Conservation (phyloP, 2,113 vertebrate species). For the Myotis davidii region DNA sequence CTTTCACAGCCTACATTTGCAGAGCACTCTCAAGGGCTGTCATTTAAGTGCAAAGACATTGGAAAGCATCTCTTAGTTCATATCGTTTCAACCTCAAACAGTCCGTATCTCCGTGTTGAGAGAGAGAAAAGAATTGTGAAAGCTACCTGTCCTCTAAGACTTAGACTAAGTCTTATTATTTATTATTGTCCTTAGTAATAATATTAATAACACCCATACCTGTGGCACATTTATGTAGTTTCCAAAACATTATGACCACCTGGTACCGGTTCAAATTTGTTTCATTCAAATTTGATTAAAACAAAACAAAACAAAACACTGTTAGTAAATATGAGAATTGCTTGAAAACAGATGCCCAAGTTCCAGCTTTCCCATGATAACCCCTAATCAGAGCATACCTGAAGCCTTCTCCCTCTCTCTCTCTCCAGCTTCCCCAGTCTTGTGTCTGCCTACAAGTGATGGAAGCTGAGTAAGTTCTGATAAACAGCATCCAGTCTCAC, state of each 20-base stretch:
- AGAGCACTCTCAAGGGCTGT: not conserved
- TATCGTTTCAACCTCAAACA: not conserved
- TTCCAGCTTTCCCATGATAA: not conserved
- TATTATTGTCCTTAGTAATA: not conserved
- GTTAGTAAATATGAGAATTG: not conserved
- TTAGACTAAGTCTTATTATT: not conserved
- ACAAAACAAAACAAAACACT: not conserved
- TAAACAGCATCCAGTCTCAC: not conserved
- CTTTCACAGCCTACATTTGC: not conserved
- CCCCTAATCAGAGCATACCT: not conserved
- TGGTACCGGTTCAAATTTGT: not conserved
- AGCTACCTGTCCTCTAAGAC: not conserved
- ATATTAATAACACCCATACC: not conserved
- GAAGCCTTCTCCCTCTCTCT: not conserved
- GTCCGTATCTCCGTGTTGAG: not conserved
- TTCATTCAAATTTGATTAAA: not conserved
- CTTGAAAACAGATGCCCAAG: not conserved
- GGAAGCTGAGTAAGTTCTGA: not conserved
- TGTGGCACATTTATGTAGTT: not conserved
- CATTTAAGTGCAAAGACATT: not conserved
- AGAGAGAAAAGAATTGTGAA: conserved; percentile 33
- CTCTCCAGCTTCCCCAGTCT: not conserved
- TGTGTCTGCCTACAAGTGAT: not conserved
- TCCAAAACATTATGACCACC: conserved; percentile 6
- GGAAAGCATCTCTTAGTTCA: not conserved